phyloP scores from a whole-genome alignment of 1,140 invertebrate species.

The Fopius arisanus region DNA sequence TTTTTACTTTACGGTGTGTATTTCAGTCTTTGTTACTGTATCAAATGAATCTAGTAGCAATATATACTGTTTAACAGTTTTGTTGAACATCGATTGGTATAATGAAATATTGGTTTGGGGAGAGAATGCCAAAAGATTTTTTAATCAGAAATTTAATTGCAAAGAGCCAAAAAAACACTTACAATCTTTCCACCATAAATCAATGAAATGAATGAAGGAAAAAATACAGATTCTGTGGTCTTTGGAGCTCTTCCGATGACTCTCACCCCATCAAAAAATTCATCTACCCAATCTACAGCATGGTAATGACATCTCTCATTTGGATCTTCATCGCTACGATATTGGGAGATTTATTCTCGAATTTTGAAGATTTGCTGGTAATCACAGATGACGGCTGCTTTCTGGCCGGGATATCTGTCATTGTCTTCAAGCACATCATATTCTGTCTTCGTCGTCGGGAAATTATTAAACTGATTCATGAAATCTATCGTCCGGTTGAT shows the following conservation, averaged over 20 bases:
- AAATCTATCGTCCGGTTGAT: slow-evolving; percentile 38
- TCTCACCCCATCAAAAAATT: not conserved
- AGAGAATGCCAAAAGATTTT: no score
- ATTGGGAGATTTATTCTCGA: not conserved
- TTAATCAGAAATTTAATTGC: no score
- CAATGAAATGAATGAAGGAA: no score
- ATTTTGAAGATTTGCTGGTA: slow-evolving; percentile 38
- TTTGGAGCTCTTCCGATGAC: not conserved
- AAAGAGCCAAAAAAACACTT: no score
- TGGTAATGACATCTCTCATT: not conserved
- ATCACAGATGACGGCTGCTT: slow-evolving; percentile 47
- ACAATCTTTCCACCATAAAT: no score
- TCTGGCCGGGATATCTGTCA: slow-evolving; percentile 39
- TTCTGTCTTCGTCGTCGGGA: slow-evolving; percentile 40
- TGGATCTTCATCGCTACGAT: not conserved
- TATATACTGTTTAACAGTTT: not conserved
- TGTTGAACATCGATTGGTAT: no score
- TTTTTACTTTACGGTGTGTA: not conserved
- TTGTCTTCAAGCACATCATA: slow-evolving; percentile 43
- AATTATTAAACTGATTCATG: slow-evolving; percentile 39
- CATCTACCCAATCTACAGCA: not conserved
- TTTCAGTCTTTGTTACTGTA: not conserved
- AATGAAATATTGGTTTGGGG: no score
- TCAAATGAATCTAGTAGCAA: not conserved
- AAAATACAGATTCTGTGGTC: slow-evolving; percentile 7